Conservation (phyloP, 2,113 vertebrate genomes). For the Nothocercus julius region DNA sequence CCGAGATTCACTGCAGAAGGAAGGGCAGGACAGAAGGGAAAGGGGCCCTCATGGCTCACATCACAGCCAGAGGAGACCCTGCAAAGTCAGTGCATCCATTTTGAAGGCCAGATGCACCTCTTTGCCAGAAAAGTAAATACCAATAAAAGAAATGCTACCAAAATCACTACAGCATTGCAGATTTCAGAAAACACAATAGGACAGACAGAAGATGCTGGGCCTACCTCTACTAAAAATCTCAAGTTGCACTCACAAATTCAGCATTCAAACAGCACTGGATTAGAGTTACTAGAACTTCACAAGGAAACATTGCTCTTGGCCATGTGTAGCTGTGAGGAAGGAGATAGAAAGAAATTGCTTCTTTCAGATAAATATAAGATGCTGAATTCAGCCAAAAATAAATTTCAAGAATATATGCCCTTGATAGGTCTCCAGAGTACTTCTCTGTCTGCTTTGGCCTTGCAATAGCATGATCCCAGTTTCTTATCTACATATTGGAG, state of each 20-base stretch:
- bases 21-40: neutral
- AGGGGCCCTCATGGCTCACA: neutral
- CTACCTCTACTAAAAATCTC: neutral
- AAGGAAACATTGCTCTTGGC: neutral
- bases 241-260: neutral
- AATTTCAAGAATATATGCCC: neutral
- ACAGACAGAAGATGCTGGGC: neutral
- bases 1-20: neutral
- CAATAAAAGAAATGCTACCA: neutral
- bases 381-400: neutral
- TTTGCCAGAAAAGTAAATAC: neutral
- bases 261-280: neutral
- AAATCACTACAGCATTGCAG: neutral
- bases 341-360: neutral
- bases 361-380: neutral
- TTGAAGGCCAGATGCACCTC: neutral
- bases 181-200: neutral
- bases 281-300: neutral
- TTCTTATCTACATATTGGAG: neutral
- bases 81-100: neutral
- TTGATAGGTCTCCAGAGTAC: neutral
- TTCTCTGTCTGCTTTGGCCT: neutral
- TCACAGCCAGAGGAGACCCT: neutral
- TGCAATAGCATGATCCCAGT: neutral
- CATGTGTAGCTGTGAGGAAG: neutral